A percentile compares a stretch with the other conserved stretches of the same genome.
phyloP scores from a whole-genome alignment of 1,140 invertebrate genomes.

The Pteromalus puparum region DNA sequence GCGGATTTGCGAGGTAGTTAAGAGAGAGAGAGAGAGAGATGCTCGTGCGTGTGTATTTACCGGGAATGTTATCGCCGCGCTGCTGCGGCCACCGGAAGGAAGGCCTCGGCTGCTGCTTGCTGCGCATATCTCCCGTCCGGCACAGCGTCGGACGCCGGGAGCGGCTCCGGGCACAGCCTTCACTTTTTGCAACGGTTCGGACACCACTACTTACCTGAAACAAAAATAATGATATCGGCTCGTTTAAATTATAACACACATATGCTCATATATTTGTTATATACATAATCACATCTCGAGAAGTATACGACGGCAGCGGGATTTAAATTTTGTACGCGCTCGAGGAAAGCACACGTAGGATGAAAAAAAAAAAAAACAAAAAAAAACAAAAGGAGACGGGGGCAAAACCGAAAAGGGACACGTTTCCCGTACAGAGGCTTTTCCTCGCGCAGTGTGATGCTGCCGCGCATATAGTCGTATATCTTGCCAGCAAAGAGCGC shows the following conservation, averaged over 20 bases:
- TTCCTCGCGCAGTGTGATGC: slow-evolving; percentile 12
- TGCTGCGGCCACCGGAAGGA: slow-evolving; percentile 75
- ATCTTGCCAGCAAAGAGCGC: slow-evolving; percentile 62
- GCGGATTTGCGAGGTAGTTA: slow-evolving; percentile 6
- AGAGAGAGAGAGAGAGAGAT: not conserved
- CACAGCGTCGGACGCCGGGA: slow-evolving; percentile 63
- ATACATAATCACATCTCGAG: too few relatives aligned
- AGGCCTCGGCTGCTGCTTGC: slow-evolving; percentile 75
- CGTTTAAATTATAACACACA: not conserved
- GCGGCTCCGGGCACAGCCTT: slow-evolving; percentile 41
- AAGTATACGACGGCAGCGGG: not conserved
- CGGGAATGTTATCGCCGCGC: slow-evolving; percentile 74
- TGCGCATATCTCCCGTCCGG: slow-evolving; percentile 74
- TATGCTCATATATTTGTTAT: too few relatives aligned
- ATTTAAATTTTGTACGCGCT: slow-evolving; percentile 8
- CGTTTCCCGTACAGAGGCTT: slow-evolving; percentile 7
- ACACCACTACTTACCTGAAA: slow-evolving; percentile 76
- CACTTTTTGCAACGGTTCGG: slow-evolving; percentile 69
- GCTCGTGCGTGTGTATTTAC: slow-evolving; percentile 61
- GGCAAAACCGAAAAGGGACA: slow-evolving; percentile 29
- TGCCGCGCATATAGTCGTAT: slow-evolving; percentile 61
- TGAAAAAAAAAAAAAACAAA: too few relatives aligned
- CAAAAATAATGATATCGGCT: slow-evolving; percentile 51
- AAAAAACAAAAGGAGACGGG: not conserved
- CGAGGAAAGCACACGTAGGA: slow-evolving; percentile 15